These are phyloP conservation scores for Ptycholaimellus sp. DNA, from an alignment of 2,888 invertebrate genomes.

Conservation along the genomic window DNA sequence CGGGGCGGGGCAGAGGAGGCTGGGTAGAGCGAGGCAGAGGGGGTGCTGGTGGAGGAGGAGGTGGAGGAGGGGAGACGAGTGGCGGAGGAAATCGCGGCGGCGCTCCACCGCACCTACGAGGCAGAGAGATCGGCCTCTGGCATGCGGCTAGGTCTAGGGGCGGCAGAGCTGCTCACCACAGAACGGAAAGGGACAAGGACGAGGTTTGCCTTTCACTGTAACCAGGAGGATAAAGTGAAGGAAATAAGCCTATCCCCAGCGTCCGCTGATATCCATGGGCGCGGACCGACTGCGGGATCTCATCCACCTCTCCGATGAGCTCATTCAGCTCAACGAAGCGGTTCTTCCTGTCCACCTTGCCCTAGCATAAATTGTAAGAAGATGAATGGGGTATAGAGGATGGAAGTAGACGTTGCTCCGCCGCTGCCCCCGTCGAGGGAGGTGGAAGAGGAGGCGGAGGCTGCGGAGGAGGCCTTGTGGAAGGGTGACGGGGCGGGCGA, in stretches of 20 bases:
- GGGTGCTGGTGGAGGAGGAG: neutral
- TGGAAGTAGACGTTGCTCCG: too few relatives aligned
- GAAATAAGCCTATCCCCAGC: too few relatives aligned
- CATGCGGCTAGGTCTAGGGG: neutral
- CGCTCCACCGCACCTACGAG: neutral
- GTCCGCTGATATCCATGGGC: neutral
- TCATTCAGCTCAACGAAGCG: neutral
- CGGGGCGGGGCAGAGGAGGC: too few relatives aligned
- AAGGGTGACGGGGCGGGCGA: too few relatives aligned
- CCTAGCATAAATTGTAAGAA: too few relatives aligned
- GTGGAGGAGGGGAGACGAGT: neutral
- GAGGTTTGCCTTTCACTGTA: too few relatives aligned
- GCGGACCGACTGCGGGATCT: neutral
- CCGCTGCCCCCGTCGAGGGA: too few relatives aligned
- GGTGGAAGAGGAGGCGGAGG: neutral
- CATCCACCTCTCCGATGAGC: neutral
- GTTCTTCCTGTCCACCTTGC: too few relatives aligned
- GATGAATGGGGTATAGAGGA: too few relatives aligned
- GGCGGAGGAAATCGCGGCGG: neutral
- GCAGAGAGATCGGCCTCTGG: neutral
- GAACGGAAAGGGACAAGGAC: neutral
- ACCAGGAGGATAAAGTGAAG: too few relatives aligned
- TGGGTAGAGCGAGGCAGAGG: too few relatives aligned
- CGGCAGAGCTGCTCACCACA: neutral
- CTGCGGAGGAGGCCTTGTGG: too few relatives aligned